phyloP scores from a whole-genome alignment of 2,797 vertebrate genomes.

The Fistularia tabacaria region DNA sequence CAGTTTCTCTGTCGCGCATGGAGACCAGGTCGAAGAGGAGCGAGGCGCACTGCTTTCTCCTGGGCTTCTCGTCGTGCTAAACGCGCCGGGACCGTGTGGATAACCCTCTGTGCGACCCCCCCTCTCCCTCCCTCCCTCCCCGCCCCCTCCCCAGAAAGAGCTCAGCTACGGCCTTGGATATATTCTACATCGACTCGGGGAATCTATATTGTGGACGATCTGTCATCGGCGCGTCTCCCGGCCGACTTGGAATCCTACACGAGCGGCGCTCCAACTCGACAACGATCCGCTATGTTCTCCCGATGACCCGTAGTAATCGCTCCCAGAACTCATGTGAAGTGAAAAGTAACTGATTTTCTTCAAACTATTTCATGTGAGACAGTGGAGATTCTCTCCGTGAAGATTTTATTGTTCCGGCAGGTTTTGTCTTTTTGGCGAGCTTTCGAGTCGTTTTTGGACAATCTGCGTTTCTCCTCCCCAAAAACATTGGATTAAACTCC shows the following conservation, averaged over 20 bases:
- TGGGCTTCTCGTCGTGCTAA: slow-evolving; percentile 47
- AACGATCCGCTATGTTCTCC: slow-evolving; percentile 58
- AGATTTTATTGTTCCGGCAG: too few species aligned
- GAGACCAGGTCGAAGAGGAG: slow-evolving; percentile 71
- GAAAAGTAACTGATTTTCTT: slow-evolving; percentile 44
- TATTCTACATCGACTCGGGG: slow-evolving; percentile 54
- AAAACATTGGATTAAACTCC: slow-evolving; percentile 64
- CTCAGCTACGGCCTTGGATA: slow-evolving; percentile 55
- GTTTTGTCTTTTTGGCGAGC: slow-evolving; percentile 8
- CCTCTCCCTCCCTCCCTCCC: not conserved
- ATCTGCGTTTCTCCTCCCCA: not conserved
- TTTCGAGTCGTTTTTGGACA: slow-evolving; percentile 11
- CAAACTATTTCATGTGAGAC: slow-evolving; percentile 15
- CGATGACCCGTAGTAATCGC: slow-evolving; percentile 26
- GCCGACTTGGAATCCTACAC: slow-evolving; percentile 63
- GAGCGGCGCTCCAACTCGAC: slow-evolving; percentile 49
- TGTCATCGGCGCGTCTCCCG: slow-evolving; percentile 68
- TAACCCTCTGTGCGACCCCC: slow-evolving; percentile 41
- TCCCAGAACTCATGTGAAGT: slow-evolving; percentile 54
- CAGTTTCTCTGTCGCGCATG: slow-evolving; percentile 63
- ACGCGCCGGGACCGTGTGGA: slow-evolving; percentile 65
- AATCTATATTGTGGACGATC: slow-evolving; percentile 77
- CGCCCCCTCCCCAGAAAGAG: not conserved
- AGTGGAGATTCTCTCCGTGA: slow-evolving; percentile 64
- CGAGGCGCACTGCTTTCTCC: slow-evolving; percentile 68